Conservation (phyloP, 2,888 invertebrate species). For the Agriotes lineatus region DNA sequence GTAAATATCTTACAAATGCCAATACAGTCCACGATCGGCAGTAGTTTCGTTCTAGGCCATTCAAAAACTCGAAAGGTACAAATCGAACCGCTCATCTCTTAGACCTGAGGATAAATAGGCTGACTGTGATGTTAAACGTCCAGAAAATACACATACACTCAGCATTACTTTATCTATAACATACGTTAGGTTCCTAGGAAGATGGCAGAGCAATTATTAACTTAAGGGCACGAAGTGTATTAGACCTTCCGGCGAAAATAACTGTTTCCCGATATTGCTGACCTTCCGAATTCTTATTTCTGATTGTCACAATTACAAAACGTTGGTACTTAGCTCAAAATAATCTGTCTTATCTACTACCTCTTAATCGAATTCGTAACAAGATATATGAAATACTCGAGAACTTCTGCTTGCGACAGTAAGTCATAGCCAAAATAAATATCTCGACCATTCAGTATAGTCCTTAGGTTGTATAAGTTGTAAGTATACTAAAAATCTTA, state of each 20-base stretch:
- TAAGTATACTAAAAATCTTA: constrained; percentile 33
- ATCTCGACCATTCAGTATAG: constrained; percentile 18
- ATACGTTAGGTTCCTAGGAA: neutral
- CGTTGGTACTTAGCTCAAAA: constrained; percentile 24
- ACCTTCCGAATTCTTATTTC: constrained; percentile 35
- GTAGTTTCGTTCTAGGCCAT: neutral
- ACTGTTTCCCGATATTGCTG: constrained; percentile 31
- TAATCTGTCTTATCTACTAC: constrained; percentile 27
- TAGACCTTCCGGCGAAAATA: neutral
- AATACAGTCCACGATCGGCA: no score
- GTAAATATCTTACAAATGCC: no score
- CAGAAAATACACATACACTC: no score
- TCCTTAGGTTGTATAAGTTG: constrained; percentile 31
- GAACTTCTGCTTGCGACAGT: constrained; percentile 17
- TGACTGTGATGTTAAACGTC: no score
- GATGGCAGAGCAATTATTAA: constrained; percentile 19
- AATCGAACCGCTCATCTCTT: neutral
- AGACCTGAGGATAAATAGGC: neutral
- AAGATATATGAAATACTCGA: constrained; percentile 17
- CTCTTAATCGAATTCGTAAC: constrained; percentile 18
- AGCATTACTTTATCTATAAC: constrained; percentile 23
- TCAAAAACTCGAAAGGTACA: neutral
- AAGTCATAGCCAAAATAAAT: constrained; percentile 26
- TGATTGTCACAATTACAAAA: constrained; percentile 44
- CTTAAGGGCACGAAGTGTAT: constrained; percentile 19